phyloP scores from a whole-genome alignment of 2,113 vertebrate genomes.

The Engystomops pustulosus region DNA sequence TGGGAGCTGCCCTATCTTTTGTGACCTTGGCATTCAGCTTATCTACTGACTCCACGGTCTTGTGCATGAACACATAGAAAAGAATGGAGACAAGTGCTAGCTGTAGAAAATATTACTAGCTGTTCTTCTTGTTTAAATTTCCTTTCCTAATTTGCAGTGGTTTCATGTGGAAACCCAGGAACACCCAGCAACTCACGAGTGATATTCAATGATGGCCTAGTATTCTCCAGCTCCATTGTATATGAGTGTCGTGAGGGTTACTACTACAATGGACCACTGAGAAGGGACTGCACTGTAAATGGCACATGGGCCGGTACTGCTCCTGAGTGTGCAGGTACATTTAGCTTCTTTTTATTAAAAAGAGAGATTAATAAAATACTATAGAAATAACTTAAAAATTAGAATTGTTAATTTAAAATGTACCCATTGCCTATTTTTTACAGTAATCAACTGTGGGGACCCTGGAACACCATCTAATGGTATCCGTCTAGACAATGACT shows the following conservation, averaged over 20 bases:
- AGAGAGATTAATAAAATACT: too few relatives aligned
- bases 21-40: too few relatives aligned
- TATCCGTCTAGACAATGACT: constrained; percentile 85
- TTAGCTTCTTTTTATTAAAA: background rate
- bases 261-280: constrained; percentile 90
- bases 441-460: constrained; percentile 96
- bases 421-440: background rate
- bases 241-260: constrained; percentile 93
- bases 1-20: too few relatives aligned
- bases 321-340: constrained; percentile 88
- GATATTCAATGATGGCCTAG: constrained; percentile 85
- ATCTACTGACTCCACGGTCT: too few relatives aligned
- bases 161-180: constrained; percentile 95
- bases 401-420: too few relatives aligned
- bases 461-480: constrained; percentile 93
- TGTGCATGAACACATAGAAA: too few relatives aligned
- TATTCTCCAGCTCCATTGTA: constrained; percentile 90
- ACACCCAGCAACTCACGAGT: constrained; percentile 89
- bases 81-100: too few relatives aligned
- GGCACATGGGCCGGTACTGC: constrained; percentile 93
- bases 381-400: too few relatives aligned
- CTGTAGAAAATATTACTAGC: too few relatives aligned
- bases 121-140: background rate
- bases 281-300: constrained; percentile 92
- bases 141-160: constrained; percentile 73